phyloP scores from a whole-genome alignment of 2,888 invertebrate species.

The Bimastos eiseni region DNA sequence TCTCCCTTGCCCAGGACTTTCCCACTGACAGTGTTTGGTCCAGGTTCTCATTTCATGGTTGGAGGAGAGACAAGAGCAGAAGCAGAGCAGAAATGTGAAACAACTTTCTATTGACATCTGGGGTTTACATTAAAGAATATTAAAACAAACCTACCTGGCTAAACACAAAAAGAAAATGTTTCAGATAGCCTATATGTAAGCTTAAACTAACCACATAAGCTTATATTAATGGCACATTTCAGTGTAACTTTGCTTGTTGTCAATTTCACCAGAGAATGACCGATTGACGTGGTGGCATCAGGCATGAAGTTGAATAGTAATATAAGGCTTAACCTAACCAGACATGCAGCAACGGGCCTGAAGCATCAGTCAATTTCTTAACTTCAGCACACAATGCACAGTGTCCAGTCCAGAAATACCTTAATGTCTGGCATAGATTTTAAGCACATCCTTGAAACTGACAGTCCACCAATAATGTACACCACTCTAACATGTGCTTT shows the following conservation, averaged over 20 bases:
- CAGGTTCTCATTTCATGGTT: not conserved
- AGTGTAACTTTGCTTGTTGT: no score
- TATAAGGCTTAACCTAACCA: no score
- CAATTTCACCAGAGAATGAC: no score
- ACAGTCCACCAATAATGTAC: not conserved
- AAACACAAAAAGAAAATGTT: not conserved
- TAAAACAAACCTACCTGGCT: not conserved
- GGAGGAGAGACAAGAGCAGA: not conserved
- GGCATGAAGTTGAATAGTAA: no score
- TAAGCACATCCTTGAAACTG: not conserved
- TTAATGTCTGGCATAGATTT: not conserved
- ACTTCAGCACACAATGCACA: no score
- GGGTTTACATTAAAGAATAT: not conserved
- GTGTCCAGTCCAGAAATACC: not conserved
- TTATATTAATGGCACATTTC: no score
- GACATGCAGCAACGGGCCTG: no score
- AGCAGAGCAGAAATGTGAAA: not conserved
- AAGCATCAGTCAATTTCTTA: no score
- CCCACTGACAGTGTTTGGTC: not conserved
- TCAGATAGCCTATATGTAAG: no score
- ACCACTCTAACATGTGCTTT: not conserved
- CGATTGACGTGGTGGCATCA: no score
- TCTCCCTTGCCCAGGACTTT: not conserved
- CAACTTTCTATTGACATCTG: not conserved
- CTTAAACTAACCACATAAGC: no score